These are phyloP conservation scores for Manis crassicaudata DNA, from an alignment of 2,797 vertebrate species.

Conservation along the genomic window DNA sequence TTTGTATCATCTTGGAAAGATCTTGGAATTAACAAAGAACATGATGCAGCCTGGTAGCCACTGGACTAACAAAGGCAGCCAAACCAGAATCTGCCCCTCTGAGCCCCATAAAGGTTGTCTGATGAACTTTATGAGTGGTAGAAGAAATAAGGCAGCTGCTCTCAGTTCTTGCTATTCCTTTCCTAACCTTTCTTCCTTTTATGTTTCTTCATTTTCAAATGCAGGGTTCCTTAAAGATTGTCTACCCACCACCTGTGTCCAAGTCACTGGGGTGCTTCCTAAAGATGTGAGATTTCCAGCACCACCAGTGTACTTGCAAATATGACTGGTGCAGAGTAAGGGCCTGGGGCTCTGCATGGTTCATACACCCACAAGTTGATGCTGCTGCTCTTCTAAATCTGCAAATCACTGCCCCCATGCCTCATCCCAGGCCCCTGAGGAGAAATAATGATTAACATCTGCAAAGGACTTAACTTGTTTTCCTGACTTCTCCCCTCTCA, in stretches of 20 bases:
- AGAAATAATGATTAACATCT: neutral
- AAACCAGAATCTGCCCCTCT: neutral
- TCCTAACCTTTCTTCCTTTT: neutral
- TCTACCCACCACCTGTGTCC: neutral
- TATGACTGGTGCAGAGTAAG: neutral
- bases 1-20: constrained; percentile 75
- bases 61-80: neutral
- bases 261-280: neutral
- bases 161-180: neutral
- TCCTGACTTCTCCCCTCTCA: neutral
- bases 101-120: no score
- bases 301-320: neutral
- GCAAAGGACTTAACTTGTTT: neutral
- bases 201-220: neutral
- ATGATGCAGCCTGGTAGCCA: neutral
- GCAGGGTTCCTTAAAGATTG: neutral
- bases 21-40: constrained; percentile 63
- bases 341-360: accelerated
- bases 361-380: accelerated
- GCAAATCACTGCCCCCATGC: accelerated
- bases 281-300: neutral
- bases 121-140: neutral
- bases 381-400: neutral
- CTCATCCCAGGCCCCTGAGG: neutral
- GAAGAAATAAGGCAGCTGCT: neutral